Conservation (phyloP, 2,113 vertebrate genomes). For the Bucco capensis region DNA sequence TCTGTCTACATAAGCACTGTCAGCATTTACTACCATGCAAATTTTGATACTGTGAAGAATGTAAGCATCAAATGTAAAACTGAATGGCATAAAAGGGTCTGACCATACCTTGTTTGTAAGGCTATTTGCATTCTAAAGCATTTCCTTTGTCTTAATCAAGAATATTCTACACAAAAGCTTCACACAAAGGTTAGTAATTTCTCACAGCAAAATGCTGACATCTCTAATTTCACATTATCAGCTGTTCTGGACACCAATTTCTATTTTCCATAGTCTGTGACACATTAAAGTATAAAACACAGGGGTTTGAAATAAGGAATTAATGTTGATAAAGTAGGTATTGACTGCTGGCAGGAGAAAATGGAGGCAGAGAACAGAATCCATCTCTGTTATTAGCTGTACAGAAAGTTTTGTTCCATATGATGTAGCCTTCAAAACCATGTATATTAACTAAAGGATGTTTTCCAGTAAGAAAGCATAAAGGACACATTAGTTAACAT, state of each 20-base stretch:
- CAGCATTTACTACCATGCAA: neutral
- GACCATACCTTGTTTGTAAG: neutral
- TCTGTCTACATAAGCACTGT: neutral
- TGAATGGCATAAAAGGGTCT: neutral
- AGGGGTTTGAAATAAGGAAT: neutral
- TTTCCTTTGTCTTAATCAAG: slow-evolving; percentile 37
- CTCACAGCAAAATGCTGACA: slow-evolving; percentile 39
- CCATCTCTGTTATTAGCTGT: neutral
- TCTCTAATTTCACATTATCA: slow-evolving; percentile 22
- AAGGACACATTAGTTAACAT: neutral
- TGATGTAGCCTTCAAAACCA: neutral
- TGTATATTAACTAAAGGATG: neutral
- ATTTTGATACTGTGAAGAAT: neutral
- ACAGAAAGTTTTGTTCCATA: neutral
- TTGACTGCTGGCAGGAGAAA: neutral
- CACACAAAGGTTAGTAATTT: slow-evolving; percentile 24
- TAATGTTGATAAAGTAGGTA: neutral
- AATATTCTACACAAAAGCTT: slow-evolving; percentile 22
- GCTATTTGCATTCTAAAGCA: slow-evolving; percentile 21
- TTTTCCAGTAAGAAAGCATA: neutral
- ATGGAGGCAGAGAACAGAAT: neutral
- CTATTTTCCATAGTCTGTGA: neutral
- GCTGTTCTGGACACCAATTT: slow-evolving; percentile 19
- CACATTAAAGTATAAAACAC: neutral
- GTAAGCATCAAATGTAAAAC: neutral